Percentiles rank a stretch among this genome's conserved stretches.
These are phyloP conservation scores for Pantherophis alleghaniensis DNA, from an alignment of 2,797 vertebrate species.

Conservation along the genomic window DNA sequence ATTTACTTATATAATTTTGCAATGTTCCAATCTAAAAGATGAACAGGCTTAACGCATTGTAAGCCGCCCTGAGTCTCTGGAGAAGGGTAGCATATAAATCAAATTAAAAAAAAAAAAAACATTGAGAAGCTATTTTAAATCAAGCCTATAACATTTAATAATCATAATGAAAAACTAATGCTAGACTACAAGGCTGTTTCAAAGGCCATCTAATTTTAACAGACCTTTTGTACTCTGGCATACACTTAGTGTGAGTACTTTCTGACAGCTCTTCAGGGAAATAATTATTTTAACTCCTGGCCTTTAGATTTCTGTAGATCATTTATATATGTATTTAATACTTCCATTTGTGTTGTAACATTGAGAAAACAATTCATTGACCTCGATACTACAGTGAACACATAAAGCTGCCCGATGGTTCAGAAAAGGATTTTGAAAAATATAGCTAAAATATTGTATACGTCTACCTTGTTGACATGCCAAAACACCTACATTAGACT, in stretches of 20 bases:
- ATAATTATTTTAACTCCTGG: slow-evolving; percentile 20
- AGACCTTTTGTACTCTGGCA: not conserved
- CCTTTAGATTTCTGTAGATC: slow-evolving; percentile 22
- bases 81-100: no score
- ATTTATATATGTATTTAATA: slow-evolving; percentile 24
- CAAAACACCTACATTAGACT: not conserved
- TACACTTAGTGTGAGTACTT: not conserved
- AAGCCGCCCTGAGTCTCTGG: no score
- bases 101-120: no score
- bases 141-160: not conserved
- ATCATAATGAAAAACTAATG: not conserved
- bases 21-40: not conserved
- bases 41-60: not conserved
- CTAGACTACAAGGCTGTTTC: not conserved
- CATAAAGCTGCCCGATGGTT: slow-evolving; percentile 18
- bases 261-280: slow-evolving; percentile 9
- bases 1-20: not conserved
- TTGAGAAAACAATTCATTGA: slow-evolving; percentile 20
- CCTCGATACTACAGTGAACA: not conserved
- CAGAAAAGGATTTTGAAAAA: not conserved
- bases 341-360: slow-evolving; percentile 33
- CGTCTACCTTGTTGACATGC: slow-evolving; percentile 9
- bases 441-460: slow-evolving; percentile 13
- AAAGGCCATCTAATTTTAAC: not conserved
- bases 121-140: not conserved